phyloP scores from a whole-genome alignment of 2,113 vertebrate species.

The Glaucomys volans region DNA sequence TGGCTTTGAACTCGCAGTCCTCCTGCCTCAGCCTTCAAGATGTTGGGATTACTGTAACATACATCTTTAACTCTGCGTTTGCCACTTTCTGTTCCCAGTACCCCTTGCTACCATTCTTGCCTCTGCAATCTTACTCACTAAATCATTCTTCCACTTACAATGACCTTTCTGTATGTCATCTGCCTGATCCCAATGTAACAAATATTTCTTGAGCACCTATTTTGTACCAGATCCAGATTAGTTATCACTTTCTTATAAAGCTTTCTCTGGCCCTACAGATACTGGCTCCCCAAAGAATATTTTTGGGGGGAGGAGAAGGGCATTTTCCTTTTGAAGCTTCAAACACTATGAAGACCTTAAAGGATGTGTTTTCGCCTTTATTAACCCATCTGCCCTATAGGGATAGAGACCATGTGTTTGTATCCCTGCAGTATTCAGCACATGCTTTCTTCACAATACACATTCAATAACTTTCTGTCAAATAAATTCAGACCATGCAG shows the following conservation, averaged over 20 bases:
- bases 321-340: constrained; percentile 13
- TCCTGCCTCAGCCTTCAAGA: no score
- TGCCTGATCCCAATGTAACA: background rate
- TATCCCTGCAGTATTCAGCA: background rate
- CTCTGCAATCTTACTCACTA: background rate
- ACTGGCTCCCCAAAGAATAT: background rate
- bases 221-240: constrained; percentile 28
- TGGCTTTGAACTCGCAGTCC: no score
- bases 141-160: background rate
- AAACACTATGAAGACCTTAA: constrained; percentile 29
- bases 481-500: constrained; percentile 47
- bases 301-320: accelerated
- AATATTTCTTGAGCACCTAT: constrained; percentile 17
- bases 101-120: background rate
- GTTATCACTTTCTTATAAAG: constrained; percentile 16
- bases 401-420: background rate
- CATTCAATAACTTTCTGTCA: constrained; percentile 55
- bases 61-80: background rate
- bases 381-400: background rate
- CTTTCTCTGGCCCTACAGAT: background rate
- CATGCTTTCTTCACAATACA: constrained; percentile 43
- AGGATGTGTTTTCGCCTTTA: background rate
- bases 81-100: background rate
- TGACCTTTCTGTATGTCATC: constrained; percentile 10
- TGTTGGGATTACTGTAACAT: background rate